Evolutionary conservation across 2,113 vertebrate genomes (phyloP), one percentile per base, ranked within the genome.

Genomic region (Alosa alosa): DNA sequence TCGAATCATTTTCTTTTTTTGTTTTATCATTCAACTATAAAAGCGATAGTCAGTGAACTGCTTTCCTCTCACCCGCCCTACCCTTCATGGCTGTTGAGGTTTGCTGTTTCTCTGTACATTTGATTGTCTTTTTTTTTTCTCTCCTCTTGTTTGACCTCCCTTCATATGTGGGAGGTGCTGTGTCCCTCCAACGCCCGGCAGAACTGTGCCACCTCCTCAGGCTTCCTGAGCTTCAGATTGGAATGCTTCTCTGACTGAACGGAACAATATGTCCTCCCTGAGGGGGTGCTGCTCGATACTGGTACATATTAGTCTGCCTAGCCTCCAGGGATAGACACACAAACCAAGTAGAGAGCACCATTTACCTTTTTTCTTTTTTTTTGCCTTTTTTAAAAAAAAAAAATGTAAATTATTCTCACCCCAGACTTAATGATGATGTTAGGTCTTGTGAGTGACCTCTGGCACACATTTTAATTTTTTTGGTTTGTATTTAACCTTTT

Each of bases 381-480:
- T 88, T 68, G 91, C 83, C 87, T 86, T 84, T 82, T 91, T 91
- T 85, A 31, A 31, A 31, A 31, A 31, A 31, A 31, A 31, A 31
- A 95, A 94, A 92, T 95, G 93, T 78, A 78, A 78, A 94, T 92
- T 91, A 82, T 91, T 92, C 36, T 94, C 88, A 72, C 91, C 88
- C 85, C 90, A 83, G 88, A 90, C 82, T 88, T 91, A 82, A 91
- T 90, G 78, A 72, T 84, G 60, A 84, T 83, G 0, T 89, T 90
- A 10, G 87, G 91, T 93, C 91, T 90, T 81, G 81, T 88, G 88
- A 90, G 89, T 85, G 86, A 90, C 86, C 88, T 88, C 84, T 91
- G 90, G 88, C 90, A 91, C 90, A 87, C 88, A 82, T 90, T 91
- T 90, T 84, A 86, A 88, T 87, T 86, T 82, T 88, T 83, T 78